Conservation (phyloP, 2,113 vertebrate species). For the Vidua macroura region DNA sequence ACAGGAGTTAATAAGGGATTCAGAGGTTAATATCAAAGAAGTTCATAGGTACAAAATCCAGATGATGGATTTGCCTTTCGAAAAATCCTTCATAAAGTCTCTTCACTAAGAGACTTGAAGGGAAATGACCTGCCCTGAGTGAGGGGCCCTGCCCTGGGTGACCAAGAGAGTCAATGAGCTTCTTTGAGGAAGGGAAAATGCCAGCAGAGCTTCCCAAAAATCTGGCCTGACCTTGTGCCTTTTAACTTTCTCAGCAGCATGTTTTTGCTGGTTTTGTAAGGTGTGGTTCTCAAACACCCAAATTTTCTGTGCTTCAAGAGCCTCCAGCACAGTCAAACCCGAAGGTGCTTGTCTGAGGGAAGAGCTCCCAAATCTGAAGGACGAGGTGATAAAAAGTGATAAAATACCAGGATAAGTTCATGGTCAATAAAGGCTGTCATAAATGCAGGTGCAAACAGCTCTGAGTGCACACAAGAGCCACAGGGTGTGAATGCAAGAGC, state of each 20-base stretch:
- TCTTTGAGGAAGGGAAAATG: background rate
- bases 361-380: background rate
- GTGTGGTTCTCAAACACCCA: background rate
- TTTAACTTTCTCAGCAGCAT: background rate
- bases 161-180: background rate
- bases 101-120: background rate
- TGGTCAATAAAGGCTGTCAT: background rate
- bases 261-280: background rate
- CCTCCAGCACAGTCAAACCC: background rate
- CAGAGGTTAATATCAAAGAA: background rate
- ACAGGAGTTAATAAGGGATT: background rate
- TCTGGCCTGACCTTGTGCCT: background rate
- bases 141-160: background rate
- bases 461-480: background rate
- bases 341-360: background rate
- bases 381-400: conserved; percentile 1
- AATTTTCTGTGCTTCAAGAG: background rate
- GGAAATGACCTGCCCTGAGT: background rate
- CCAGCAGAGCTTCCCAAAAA: background rate
- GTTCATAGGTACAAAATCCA: background rate
- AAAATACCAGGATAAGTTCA: background rate
- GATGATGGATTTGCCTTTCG: background rate
- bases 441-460: background rate
- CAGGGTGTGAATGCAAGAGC: background rate
- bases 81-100: background rate